These are phyloP conservation scores for Pristionchus fissidentatus DNA, from an alignment of 2,888 invertebrate genomes.

Conservation along the genomic window DNA sequence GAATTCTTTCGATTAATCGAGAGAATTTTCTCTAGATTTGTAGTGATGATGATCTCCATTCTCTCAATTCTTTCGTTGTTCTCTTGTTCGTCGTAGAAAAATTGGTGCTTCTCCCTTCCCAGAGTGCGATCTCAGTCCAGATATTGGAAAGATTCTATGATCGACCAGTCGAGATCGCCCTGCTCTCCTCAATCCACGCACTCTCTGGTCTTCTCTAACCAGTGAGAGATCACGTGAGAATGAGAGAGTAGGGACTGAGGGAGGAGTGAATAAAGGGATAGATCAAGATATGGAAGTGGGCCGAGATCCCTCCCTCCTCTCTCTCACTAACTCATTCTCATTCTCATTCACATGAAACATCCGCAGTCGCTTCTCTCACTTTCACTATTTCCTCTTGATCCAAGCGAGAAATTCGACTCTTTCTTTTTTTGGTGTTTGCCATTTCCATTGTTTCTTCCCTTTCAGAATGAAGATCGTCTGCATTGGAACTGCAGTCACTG, in stretches of 20 bases:
- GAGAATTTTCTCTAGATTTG: no score
- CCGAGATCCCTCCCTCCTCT: background rate
- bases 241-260: no score
- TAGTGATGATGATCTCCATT: no score
- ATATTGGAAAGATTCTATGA: background rate
- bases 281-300: no score
- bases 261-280: no score
- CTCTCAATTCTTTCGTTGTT: no score
- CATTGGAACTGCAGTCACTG: slow-evolving; percentile 75
- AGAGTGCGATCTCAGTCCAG: no score
- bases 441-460: background rate
- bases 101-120: no score
- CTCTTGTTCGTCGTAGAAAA: no score
- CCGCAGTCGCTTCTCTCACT: slow-evolving; percentile 7
- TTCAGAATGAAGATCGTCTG: slow-evolving; percentile 63
- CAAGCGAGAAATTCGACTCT: background rate
- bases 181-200: no score
- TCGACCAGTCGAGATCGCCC: background rate
- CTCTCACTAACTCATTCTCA: background rate
- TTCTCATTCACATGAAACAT: slow-evolving; percentile 13
- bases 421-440: background rate
- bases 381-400: background rate
- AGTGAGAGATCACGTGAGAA: no score
- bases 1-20: no score
- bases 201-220: background rate